Base-by-base conservation (phyloP, 2,797 vertebrate genomes). In the Peromyscus attwateri region DNA sequence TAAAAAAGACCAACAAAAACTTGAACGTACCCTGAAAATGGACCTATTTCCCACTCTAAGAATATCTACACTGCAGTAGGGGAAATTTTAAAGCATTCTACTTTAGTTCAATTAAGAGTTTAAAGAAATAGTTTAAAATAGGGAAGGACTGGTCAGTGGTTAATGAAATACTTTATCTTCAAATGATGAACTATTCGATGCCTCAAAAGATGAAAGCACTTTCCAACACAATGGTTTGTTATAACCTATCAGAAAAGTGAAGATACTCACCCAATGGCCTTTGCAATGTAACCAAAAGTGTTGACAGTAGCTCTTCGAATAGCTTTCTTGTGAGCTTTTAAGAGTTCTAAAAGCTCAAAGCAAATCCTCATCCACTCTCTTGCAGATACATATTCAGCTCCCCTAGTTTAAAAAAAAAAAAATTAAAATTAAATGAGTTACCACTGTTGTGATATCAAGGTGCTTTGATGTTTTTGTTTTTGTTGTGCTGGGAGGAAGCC, bases 341-440 rank as follows among this genome's bases (percentile, higher is more conserved):
- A 96, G 95, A 99, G 98, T 95, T 99, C 99, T 97, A 99, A 99
- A 98, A 99, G 98, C 62, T 99, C 99, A 96, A 99, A 99, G 96
- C 99, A 99, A 98, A 99, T 99, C 97, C 99, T 99, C 99, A 99
- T 99, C 99, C 99, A 99, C 92, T 99, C 99, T 97, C 99, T 99
- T 95, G 99, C 99, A 43, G 99, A 99, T 89, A 99, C 99, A 25
- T 99, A 99, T 83, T 99, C 99, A 31, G 99, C 99, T 84, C 99
- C 99, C 99, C 99, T 99, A 94, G 80, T 98, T 17, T 92, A 96
- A 89, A 92, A 75, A 89, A 85, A 40, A 60, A 68, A 68, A 23
- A 31, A 37, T 7, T 19, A 9, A 31, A 43, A 68, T n/a, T 52
- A 87, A 37, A 57, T 60, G n/a, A 70, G 31, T 52, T 43, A 73